phyloP scores from a whole-genome alignment of 2,797 vertebrate species.

The Pagetopsis macropterus region DNA sequence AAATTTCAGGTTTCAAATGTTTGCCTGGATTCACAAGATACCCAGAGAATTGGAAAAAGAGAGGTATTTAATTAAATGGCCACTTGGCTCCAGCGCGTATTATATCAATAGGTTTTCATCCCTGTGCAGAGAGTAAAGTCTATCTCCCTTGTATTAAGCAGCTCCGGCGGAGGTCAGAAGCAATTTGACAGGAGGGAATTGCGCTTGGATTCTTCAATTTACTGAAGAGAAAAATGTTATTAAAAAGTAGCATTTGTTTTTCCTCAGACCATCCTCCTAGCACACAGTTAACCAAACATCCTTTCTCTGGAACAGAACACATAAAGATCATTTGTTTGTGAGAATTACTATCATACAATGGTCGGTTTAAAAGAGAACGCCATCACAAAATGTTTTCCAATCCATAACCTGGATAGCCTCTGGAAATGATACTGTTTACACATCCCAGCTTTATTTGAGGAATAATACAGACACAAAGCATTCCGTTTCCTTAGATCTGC shows the following conservation, averaged over 20 bases:
- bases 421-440: conserved; percentile 17
- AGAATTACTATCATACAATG: background rate
- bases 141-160: conserved; percentile 8
- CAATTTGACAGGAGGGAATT: conserved; percentile 28
- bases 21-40: background rate
- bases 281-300: conserved; percentile 11
- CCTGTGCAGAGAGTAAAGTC: conserved; percentile 1
- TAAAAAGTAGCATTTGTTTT: conserved; percentile 11
- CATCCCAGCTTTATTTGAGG: background rate
- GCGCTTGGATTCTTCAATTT: background rate
- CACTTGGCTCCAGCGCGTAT: conserved; percentile 18
- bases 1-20: background rate
- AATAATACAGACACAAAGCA: conserved; percentile 1
- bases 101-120: conserved; percentile 14
- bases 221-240: conserved; percentile 1
- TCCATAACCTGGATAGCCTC: conserved; percentile 3
- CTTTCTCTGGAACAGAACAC: background rate
- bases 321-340: background rate
- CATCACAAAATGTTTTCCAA: background rate
- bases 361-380: conserved; percentile 7
- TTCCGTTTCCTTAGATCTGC: conserved; percentile 8
- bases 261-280: background rate
- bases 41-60: conserved; percentile 12
- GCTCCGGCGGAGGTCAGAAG: conserved; percentile 22
- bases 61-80: conserved; percentile 33